phyloP scores from a whole-genome alignment of 2,888 invertebrate genomes.

The Acleris cristana region DNA sequence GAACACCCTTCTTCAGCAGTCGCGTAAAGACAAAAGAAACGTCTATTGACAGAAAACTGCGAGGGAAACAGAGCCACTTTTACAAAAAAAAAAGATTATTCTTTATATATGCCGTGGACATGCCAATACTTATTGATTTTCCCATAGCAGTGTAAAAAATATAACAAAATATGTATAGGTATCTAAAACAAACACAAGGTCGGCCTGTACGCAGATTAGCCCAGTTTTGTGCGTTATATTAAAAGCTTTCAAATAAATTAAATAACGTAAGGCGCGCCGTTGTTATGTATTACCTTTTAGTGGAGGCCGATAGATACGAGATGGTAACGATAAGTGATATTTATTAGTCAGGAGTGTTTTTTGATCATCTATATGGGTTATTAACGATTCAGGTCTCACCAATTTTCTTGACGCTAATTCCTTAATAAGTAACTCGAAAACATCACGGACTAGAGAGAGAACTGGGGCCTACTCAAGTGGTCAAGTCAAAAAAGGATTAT shows the following conservation, averaged over 20 bases:
- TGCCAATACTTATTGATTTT: conserved; percentile 16
- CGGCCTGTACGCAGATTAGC: conserved; percentile 62
- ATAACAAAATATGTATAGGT: conserved; percentile 15
- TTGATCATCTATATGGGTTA: background rate
- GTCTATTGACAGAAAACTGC: too few species aligned
- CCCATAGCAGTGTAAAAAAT: conserved; percentile 7
- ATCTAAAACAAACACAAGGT: conserved; percentile 43
- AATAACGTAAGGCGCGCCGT: conserved; percentile 66
- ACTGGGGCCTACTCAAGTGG: too few species aligned
- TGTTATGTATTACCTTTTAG: conserved; percentile 48
- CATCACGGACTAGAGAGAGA: too few species aligned
- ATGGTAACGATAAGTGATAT: conserved; percentile 12
- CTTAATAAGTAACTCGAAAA: too few species aligned
- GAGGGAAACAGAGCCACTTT: too few species aligned
- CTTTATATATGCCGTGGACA: background rate
- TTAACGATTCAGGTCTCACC: too few species aligned
- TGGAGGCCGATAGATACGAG: conserved; percentile 12
- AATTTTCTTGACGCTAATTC: too few species aligned
- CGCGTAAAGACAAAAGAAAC: too few species aligned
- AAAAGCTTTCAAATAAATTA: conserved; percentile 78
- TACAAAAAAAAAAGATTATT: too few species aligned
- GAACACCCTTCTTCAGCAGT: too few species aligned
- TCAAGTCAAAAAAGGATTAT: too few species aligned
- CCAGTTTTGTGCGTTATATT: conserved; percentile 60
- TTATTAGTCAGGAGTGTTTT: background rate